Percentiles rank a stretch among this genome's conserved stretches.
Evolutionary conservation across 2,797 vertebrate species (phyloP).

Genomic region (Arremon aurantiirostris): DNA sequence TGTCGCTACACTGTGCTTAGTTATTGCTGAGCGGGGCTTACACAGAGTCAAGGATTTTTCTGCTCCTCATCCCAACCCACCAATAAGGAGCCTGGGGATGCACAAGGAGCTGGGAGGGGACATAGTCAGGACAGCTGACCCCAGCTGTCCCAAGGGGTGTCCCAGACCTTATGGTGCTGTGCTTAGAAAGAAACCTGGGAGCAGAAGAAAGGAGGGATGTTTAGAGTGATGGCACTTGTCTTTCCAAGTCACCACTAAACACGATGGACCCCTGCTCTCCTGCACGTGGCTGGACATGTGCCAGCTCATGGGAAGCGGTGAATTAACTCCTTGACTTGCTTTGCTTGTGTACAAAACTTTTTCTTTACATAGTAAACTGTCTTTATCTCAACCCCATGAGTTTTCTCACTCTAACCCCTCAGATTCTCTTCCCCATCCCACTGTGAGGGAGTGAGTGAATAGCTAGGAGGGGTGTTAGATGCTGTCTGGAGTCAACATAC

Average conservation of each 20-base stretch:
- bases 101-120: neutral
- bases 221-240: rapidly evolving
- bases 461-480: neutral
- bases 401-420: neutral
- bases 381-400: rapidly evolving
- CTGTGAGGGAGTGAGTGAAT: rapidly evolving
- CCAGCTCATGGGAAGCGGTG: neutral
- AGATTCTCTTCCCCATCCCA: neutral
- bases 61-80: neutral
- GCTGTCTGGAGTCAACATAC: neutral
- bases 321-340: neutral
- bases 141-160: neutral
- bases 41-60: neutral
- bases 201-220: neutral
- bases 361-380: neutral
- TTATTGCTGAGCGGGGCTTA: neutral
- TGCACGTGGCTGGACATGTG: neutral
- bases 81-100: rapidly evolving
- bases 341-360: rapidly evolving
- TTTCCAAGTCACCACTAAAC: rapidly evolving
- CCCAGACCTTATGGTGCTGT: neutral
- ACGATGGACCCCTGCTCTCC: neutral
- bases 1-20: neutral
- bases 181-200: neutral
- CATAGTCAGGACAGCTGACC: neutral